A percentile compares a stretch with the other conserved stretches of the same genome.
phyloP scores from a whole-genome alignment of 30 jellyfish, hydroid and myxozoan genomes.

The Aurelia aurita region DNA sequence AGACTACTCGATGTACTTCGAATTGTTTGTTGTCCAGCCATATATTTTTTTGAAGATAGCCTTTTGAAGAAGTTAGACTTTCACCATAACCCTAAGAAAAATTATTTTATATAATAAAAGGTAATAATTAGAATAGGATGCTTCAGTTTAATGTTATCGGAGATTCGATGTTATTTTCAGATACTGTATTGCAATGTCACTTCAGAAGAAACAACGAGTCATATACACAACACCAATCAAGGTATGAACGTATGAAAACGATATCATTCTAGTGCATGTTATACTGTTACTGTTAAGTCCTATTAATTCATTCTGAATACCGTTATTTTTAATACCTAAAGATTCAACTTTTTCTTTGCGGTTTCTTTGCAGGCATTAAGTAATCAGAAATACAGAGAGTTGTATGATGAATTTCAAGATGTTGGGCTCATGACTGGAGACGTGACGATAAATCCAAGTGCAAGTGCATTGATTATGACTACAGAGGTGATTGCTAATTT shows the following conservation, averaged over 20 bases:
- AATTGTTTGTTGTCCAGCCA: too few species aligned
- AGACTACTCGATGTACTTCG: too few species aligned
- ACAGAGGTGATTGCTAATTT: slow-evolving; percentile 80
- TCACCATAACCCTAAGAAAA: too few species aligned
- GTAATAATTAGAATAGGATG: too few species aligned
- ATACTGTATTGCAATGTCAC: slow-evolving; percentile 97
- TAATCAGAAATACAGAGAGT: slow-evolving; percentile 96
- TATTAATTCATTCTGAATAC: too few species aligned
- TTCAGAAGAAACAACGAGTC: slow-evolving; percentile 92
- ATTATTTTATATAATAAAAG: too few species aligned
- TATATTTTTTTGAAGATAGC: too few species aligned
- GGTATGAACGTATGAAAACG: slow-evolving; percentile 2
- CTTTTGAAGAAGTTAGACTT: too few species aligned
- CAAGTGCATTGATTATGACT: slow-evolving; percentile 96
- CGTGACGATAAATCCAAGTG: slow-evolving; percentile 97
- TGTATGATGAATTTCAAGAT: slow-evolving; percentile 95
- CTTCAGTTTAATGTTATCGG: too few species aligned
- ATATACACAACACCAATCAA: slow-evolving; percentile 98
- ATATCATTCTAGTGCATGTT: background rate
- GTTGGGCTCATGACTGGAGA: slow-evolving; percentile 99
- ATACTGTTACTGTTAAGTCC: too few species aligned
- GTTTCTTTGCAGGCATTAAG: slow-evolving; percentile 82
- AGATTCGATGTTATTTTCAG: slow-evolving; percentile 18
- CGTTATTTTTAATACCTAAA: background rate
- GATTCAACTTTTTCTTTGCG: background rate